Base-by-base conservation (phyloP, 2,113 vertebrate species). In the Oenanthe oenanthe region DNA sequence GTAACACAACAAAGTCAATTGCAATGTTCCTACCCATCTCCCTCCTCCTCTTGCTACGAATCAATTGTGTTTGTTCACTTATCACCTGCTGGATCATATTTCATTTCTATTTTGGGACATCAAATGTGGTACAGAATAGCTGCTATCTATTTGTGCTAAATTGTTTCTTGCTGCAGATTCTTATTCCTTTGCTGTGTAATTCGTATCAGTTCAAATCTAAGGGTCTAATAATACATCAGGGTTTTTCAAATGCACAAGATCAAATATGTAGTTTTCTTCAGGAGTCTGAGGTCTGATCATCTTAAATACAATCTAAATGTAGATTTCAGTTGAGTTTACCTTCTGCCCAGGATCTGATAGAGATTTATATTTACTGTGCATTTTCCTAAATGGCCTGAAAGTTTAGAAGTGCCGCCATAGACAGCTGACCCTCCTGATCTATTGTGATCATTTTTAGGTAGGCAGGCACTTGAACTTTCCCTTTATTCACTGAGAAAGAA, bases 41-140 rank as follows among this genome's bases (percentile, higher is more conserved):
- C 84, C 75, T 88, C 88, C 75, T 87, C 48, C 68, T 54, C 22
- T 92, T 88, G 51, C 45, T 67, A 34, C 0, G 4, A 94, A 91
- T 89, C 88, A 92, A 51, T 94, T 91, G 75, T 85, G 68, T 96
- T 97, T 96, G 92, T 91, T 95, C 94, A 97, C 40, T 96, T 93
- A 92, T 88, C 77, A 71, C 48, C 47, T 96, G 81, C 75, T 79
- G 48, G 61, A 95, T 96, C 88, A 71, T 97, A 94, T 93, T 96
- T 97, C 65, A 91, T 92, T 96, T 91, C 65, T 95, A 76, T 94
- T 96, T 95, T 85, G 66, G 66, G 51, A 21, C 70, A 86, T 88
- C 76, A 91, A 76, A 93, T 94, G 56, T 67, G 67, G 32, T 88
- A 83, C 60, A 82, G 80, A 94, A 83, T 89, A 92, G 66, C 58